phyloP scores from a whole-genome alignment of 2,797 vertebrate species.

The Notoglanidium macrostoma region DNA sequence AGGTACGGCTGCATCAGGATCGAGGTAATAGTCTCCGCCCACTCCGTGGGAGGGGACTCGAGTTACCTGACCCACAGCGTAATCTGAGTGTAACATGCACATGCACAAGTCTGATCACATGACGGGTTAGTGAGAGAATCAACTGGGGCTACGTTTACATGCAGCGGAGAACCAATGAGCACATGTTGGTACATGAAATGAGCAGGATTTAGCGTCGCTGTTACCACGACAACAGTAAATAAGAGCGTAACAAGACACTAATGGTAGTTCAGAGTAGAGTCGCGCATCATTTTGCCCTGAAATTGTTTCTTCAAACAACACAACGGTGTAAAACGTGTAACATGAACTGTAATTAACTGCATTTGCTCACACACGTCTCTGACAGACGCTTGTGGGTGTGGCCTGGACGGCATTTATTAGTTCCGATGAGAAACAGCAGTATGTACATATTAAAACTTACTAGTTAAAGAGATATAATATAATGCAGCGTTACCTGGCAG shows the following conservation, averaged over 20 bases:
- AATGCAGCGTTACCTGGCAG: conserved; percentile 68
- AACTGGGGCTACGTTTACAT: too few species aligned
- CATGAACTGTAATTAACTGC: not conserved
- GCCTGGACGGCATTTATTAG: not conserved
- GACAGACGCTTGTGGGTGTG: not conserved
- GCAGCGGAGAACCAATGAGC: not conserved
- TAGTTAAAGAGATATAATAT: not conserved
- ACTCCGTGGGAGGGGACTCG: conserved; percentile 47
- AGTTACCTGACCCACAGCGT: conserved; percentile 62
- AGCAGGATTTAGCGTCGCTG: not conserved
- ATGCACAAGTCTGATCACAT: not conserved
- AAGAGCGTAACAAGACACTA: not conserved
- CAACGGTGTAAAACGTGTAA: not conserved
- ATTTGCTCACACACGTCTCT: not conserved
- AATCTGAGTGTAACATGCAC: conserved; percentile 68
- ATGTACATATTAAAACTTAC: not conserved
- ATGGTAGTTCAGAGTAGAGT: not conserved
- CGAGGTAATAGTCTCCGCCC: conserved; percentile 64
- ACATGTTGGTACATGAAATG: not conserved
- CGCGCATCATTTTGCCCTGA: not conserved
- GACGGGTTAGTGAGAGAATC: not conserved
- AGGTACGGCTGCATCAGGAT: conserved; percentile 55
- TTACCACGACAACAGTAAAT: conserved; percentile 2
- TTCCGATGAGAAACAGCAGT: not conserved
- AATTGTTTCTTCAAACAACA: not conserved